Base-by-base conservation (phyloP, 2,113 vertebrate species). In the Poeciliopsis prolifica region DNA sequence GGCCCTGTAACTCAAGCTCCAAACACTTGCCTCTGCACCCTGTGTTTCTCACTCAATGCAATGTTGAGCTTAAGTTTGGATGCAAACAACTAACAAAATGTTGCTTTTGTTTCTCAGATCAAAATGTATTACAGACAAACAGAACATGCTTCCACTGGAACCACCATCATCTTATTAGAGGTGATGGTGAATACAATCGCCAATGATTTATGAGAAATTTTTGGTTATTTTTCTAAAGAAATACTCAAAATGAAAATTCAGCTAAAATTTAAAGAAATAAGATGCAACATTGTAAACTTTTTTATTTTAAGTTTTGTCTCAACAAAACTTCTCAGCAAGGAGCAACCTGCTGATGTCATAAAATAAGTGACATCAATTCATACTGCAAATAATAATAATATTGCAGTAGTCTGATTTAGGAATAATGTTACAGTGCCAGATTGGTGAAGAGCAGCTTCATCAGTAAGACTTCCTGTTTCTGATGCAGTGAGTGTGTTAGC, bases 1-100 rank as follows among this genome's bases (percentile, higher is more conserved):
- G 94, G 92, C 93, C 92, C 91, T 94, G 95, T 96, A 96, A 97
- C 94, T 95, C 93, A 93, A 96, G 88, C 91, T 89, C 92, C 87
- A 91, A 92, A 93, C 85, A 86, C 92, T 90, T 82, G 61, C 91
- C 54, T 81, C 82, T 76, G 51, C 83, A 75, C 87, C 75, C 68
- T 30, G 19, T 63, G 73, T 86, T 86, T 78, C 77, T 88, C 80
- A 65, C 79, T 79, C 77, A 63, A 37, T 69, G 60, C 75, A 78
- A 29, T 75, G 66, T 67, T 81, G 67, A 73, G 71, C 58, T 44
- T 13, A 28, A 15, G 29, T 67, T 68, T 62, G 77, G 42, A 76
- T 69, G 62, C 58, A 85, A 82, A 82, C 75, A 82, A 82, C 75
- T 68, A 73, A 87, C 48, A 80, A 42, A 65, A 51, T 54, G 42